phyloP scores from a whole-genome alignment of 2,797 vertebrate species.

The Enteromius anoplus region DNA sequence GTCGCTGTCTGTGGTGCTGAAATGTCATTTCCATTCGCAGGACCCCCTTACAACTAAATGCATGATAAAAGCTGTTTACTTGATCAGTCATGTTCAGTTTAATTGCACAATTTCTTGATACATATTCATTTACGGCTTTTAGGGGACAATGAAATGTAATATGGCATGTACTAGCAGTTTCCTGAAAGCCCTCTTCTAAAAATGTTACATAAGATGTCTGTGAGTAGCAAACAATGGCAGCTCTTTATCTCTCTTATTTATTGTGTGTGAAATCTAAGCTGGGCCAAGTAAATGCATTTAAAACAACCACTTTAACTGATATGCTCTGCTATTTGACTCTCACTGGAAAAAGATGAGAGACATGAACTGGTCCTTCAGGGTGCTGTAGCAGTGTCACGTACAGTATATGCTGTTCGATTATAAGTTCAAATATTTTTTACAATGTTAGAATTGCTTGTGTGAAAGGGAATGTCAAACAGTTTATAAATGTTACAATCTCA shows the following conservation, averaged over 20 bases:
- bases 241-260: not conserved
- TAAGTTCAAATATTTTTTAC: not conserved
- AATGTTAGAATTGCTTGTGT: not conserved
- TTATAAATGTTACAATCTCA: not conserved
- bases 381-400: not conserved
- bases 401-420: not conserved
- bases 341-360: not conserved
- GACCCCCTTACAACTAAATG: not conserved
- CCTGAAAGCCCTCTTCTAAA: not conserved
- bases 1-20: constrained; percentile 63
- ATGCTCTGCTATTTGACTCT: not conserved
- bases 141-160: not conserved
- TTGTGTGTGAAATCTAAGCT: not conserved
- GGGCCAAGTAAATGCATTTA: not conserved
- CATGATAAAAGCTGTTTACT: not conserved
- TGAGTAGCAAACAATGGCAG: not conserved
- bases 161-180: not conserved
- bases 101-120: not conserved
- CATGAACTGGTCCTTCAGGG: not conserved
- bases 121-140: not conserved
- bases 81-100: not conserved
- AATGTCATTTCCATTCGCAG: constrained; percentile 28
- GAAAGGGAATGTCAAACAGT: not conserved
- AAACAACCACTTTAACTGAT: not conserved
- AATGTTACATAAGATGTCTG: not conserved